These are phyloP conservation scores for Chymomyza fuscimana DNA, from an alignment of 2,888 invertebrate genomes.

Conservation along the genomic window DNA sequence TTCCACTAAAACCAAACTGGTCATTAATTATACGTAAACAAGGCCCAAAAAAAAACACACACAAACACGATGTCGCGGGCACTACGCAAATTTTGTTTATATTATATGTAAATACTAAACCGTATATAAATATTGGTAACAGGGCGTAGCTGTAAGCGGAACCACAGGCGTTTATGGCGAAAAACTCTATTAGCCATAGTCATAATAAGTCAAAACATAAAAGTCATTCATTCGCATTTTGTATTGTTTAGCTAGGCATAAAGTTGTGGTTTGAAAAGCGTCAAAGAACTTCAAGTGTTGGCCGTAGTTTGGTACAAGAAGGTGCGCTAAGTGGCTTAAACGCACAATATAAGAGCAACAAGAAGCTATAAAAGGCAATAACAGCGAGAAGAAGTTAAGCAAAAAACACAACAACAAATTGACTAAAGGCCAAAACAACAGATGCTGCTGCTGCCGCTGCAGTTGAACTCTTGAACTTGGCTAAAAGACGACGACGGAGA, in stretches of 20 bases:
- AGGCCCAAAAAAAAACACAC: constrained; percentile 21
- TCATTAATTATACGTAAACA: constrained; percentile 58
- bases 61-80: constrained; percentile 49
- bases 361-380: constrained; percentile 42
- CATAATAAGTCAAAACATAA: not conserved
- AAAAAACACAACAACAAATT: not conserved
- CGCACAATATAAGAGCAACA: constrained; percentile 67
- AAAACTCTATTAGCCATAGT: not conserved
- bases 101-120: not conserved
- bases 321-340: constrained; percentile 43
- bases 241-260: not conserved
- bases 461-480: constrained; percentile 69
- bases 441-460: constrained; percentile 48
- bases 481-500: not conserved
- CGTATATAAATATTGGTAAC: not conserved
- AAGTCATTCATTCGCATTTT: not conserved
- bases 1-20: constrained; percentile 24
- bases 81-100: constrained; percentile 45
- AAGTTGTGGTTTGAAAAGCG: constrained; percentile 37
- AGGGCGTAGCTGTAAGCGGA: not conserved
- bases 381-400: not conserved
- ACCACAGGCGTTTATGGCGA: not conserved
- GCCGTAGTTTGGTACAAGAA: constrained; percentile 13
- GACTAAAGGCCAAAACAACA: constrained; percentile 32
- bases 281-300: constrained; percentile 64